Conservation (phyloP, 2,888 invertebrate species). For the Drosophila subquinaria region DNA sequence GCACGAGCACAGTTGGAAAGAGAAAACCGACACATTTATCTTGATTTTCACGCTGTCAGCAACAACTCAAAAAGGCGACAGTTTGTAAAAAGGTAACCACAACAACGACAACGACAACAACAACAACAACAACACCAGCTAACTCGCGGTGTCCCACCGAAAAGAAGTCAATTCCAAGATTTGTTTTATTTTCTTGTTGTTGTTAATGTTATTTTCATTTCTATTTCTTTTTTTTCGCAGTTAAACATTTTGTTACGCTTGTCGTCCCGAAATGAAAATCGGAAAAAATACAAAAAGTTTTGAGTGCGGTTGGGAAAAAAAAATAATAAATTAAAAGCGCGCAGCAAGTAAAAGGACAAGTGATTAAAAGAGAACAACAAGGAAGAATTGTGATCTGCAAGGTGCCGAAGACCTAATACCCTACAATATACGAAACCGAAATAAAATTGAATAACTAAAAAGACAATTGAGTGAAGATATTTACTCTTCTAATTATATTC, state of each 20-base stretch:
- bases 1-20: conserved; percentile 21
- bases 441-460: not conserved
- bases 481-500: too few relatives aligned
- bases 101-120: conserved; percentile 41
- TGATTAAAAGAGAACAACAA: conserved; percentile 51
- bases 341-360: conserved; percentile 69
- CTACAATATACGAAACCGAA: not conserved
- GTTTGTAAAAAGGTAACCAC: conserved; percentile 73
- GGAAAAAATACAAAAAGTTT: conserved; percentile 47
- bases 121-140: conserved; percentile 33
- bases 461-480: not conserved
- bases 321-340: conserved; percentile 73
- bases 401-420: not conserved
- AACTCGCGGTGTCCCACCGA: conserved; percentile 36
- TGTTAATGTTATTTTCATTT: conserved; percentile 16
- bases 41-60: conserved; percentile 81
- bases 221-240: conserved; percentile 52
- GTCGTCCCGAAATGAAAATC: conserved; percentile 46
- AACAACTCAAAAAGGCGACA: conserved; percentile 80
- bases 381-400: not conserved
- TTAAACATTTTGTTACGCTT: conserved; percentile 72
- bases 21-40: conserved; percentile 71
- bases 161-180: conserved; percentile 71
- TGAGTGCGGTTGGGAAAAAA: conserved; percentile 66
- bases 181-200: conserved; percentile 29